Percentiles rank a stretch among this genome's conserved stretches.
Evolutionary conservation across 1,140 invertebrate genomes (phyloP).

Genomic region (Sarcophaga bullata): DNA sequence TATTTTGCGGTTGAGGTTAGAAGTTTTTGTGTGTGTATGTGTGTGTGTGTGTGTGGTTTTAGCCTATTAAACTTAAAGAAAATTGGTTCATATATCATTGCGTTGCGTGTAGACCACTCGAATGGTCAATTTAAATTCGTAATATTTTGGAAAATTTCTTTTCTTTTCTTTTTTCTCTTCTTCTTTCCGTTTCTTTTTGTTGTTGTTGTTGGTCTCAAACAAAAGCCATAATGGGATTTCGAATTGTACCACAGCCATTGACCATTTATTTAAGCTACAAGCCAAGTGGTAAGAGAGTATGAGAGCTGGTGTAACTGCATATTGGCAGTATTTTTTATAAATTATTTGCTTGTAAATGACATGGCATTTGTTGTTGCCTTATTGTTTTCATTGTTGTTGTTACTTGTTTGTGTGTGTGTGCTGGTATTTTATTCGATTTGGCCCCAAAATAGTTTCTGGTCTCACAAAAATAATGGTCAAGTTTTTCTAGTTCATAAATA

Average conservation of each 20-base stretch:
- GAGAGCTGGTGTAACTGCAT: too few species aligned
- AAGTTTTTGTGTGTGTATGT: background rate
- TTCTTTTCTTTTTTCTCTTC: background rate
- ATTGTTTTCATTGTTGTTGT: background rate
- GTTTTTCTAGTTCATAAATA: slow-evolving; percentile 1
- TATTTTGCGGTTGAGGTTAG: slow-evolving; percentile 37
- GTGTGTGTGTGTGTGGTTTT: slow-evolving; percentile 22
- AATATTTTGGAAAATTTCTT: slow-evolving; percentile 22
- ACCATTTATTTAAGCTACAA: too few species aligned
- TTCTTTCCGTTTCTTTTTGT: background rate
- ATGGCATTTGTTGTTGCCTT: background rate
- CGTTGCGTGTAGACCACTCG: slow-evolving; percentile 7
- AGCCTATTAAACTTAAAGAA: slow-evolving; percentile 39
- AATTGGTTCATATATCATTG: slow-evolving; percentile 43
- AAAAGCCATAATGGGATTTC: background rate
- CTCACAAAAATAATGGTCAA: slow-evolving; percentile 3
- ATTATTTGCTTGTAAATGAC: background rate
- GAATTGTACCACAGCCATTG: background rate
- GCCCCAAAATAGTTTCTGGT: background rate
- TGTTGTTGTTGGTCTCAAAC: background rate
- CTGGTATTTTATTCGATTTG: background rate
- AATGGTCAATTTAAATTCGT: slow-evolving; percentile 31
- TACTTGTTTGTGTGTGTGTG: background rate
- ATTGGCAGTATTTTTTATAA: background rate
- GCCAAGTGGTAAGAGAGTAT: too few species aligned